Percentiles rank a stretch among this genome's conserved stretches.
These are phyloP conservation scores for Ganaspis brasiliensis DNA, from an alignment of 2,888 invertebrate species.

Conservation along the genomic window DNA sequence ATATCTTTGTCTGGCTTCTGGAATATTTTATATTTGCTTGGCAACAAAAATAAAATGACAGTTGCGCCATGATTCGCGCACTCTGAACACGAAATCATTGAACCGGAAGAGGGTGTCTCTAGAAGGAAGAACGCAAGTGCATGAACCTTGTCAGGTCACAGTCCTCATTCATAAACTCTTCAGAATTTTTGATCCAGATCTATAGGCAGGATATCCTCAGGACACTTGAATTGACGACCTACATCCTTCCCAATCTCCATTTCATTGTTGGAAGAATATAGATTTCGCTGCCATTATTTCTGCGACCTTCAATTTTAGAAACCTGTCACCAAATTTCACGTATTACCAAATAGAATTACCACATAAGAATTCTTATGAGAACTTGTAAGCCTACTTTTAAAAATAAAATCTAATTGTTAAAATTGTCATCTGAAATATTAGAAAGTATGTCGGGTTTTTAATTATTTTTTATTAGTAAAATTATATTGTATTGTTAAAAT, in stretches of 20 bases:
- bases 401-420: too few species aligned
- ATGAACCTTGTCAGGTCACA: conserved; percentile 67
- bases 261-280: conserved; percentile 31
- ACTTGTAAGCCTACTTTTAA: too few species aligned
- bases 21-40: too few species aligned
- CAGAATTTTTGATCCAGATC: conserved; percentile 64
- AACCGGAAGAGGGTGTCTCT: conserved; percentile 77
- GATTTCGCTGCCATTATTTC: conserved; percentile 42
- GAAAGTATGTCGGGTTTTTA: too few species aligned
- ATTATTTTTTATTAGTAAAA: too few species aligned
- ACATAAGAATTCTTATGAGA: not conserved
- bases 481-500: too few species aligned
- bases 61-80: conserved; percentile 63
- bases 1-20: too few species aligned
- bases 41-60: conserved; percentile 54
- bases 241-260: conserved; percentile 63
- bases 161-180: conserved; percentile 70
- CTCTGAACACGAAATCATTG: conserved; percentile 65
- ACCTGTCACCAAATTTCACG: conserved; percentile 15
- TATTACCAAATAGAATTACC: conserved; percentile 2
- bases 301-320: conserved; percentile 16
- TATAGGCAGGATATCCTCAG: conserved; percentile 76
- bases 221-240: conserved; percentile 74
- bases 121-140: conserved; percentile 74
- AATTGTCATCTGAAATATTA: too few species aligned